Conservation (phyloP, 2,113 vertebrate species). For the Alligator sinensis region DNA sequence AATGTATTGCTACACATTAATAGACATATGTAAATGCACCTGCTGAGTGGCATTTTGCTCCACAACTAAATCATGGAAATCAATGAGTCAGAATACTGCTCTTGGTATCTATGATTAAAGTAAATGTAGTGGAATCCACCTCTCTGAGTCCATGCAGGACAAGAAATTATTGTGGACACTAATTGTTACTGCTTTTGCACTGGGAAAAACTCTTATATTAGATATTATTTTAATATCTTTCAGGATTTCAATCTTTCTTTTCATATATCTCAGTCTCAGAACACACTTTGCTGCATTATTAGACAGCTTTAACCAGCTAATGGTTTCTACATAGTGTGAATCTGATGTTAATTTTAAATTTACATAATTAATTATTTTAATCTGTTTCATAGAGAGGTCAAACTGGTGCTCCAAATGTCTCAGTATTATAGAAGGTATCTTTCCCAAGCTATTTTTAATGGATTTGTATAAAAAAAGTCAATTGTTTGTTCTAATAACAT, state of each 20-base stretch:
- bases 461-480: not conserved
- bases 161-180: not conserved
- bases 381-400: not conserved
- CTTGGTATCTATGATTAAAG: not conserved
- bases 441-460: not conserved
- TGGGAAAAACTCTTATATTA: not conserved
- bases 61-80: no score
- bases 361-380: not conserved
- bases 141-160: not conserved
- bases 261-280: not conserved
- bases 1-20: no score
- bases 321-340: not conserved
- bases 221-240: not conserved
- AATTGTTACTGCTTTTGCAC: not conserved
- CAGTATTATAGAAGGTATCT: not conserved
- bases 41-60: not conserved
- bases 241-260: not conserved
- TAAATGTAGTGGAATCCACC: not conserved
- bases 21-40: not conserved
- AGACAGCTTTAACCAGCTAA: not conserved
- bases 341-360: not conserved
- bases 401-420: not conserved
- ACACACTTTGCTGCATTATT: not conserved
- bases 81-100: not conserved
- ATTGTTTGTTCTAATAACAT: not conserved